These are phyloP conservation scores for Cyprinodon variegatus DNA, from an alignment of 2,113 vertebrate genomes.

Conservation along the genomic window DNA sequence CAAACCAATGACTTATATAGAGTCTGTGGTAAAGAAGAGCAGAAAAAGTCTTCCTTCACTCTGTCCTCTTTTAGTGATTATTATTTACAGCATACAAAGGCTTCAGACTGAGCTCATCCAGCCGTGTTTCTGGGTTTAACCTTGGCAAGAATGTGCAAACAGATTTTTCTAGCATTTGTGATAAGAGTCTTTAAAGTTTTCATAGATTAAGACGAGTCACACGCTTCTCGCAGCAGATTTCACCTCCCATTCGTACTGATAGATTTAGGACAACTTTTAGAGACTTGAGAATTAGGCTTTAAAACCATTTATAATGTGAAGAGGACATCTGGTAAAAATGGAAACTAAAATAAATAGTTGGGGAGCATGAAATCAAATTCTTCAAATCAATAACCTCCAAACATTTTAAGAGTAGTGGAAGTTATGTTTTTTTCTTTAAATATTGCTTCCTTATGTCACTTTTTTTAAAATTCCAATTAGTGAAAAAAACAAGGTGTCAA, in stretches of 20 bases:
- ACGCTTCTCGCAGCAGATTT: constrained; percentile 39
- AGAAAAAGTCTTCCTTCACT: constrained; percentile 61
- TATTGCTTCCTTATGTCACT: too few relatives aligned
- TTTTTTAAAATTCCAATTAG: too few relatives aligned
- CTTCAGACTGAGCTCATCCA: constrained; percentile 36
- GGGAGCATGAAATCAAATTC: background rate
- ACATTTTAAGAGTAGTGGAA: background rate
- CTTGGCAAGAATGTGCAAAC: constrained; percentile 22
- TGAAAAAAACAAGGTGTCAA: too few relatives aligned
- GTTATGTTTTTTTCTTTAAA: too few relatives aligned
- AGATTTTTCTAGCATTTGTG: constrained; percentile 27
- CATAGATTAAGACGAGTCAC: constrained; percentile 62
- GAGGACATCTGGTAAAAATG: background rate
- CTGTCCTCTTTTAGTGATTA: constrained; percentile 58
- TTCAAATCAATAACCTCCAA: background rate
- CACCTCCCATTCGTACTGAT: constrained; percentile 53
- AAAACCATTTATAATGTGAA: background rate
- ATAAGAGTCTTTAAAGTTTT: constrained; percentile 70
- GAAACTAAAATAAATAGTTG: background rate
- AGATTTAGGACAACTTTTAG: constrained; percentile 21
- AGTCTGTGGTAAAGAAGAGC: constrained; percentile 69
- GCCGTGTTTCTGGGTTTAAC: constrained; percentile 52
- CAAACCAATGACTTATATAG: constrained; percentile 72
- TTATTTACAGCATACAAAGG: constrained; percentile 22
- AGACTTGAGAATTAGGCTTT: constrained; percentile 28